Conservation (phyloP, 53 echinoderm and acorn worm species). For the Actinopyga echinites region DNA sequence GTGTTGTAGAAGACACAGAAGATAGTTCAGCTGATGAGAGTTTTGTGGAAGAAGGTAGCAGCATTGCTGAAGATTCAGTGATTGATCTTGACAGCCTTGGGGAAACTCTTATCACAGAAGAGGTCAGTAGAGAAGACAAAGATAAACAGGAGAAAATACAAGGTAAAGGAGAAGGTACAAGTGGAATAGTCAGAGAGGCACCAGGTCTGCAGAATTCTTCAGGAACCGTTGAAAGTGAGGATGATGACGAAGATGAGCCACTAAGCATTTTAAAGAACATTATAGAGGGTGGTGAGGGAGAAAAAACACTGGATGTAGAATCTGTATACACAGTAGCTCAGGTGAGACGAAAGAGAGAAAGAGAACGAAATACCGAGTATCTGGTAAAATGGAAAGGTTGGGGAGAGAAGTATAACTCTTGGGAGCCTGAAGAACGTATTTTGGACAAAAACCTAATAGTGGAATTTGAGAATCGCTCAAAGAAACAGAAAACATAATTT, state of each 20-base stretch:
- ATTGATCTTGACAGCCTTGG: too few species aligned
- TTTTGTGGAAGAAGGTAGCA: background rate
- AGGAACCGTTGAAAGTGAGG: too few species aligned
- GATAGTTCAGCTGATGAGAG: background rate
- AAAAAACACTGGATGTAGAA: background rate
- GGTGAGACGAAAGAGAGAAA: background rate
- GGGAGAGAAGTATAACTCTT: background rate
- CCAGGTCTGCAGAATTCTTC: background rate
- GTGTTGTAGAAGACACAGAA: background rate
- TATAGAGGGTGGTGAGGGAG: background rate
- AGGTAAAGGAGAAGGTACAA: background rate
- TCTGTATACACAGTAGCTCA: background rate
- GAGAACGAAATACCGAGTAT: background rate
- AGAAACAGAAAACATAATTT: too few species aligned
- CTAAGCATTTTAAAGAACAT: background rate
- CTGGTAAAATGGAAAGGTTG: background rate
- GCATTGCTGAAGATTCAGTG: background rate
- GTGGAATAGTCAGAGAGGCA: background rate
- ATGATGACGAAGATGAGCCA: background rate
- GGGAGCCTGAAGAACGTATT: slow-evolving; percentile 3
- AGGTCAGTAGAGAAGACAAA: background rate
- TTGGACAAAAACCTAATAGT: background rate
- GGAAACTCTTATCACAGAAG: background rate
- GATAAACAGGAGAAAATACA: background rate
- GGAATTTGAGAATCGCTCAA: too few species aligned